phyloP scores from a whole-genome alignment of 2,113 vertebrate genomes.

The Campylomormyrus numenius region DNA sequence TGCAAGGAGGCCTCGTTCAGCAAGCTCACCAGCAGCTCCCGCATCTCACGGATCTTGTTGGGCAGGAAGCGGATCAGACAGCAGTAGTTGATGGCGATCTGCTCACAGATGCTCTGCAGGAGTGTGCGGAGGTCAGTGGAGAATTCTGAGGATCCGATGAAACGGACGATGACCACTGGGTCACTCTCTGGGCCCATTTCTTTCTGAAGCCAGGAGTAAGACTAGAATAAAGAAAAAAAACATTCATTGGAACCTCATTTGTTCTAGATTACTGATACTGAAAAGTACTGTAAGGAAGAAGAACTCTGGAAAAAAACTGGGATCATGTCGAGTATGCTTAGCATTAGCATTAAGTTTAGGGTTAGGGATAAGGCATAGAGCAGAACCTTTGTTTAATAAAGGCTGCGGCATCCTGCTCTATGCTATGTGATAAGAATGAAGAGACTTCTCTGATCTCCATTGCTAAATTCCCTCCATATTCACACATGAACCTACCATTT shows the following conservation, averaged over 20 bases:
- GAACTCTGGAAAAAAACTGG: neutral
- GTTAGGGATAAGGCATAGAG: neutral
- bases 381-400: neutral
- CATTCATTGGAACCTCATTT: neutral
- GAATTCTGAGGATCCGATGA: slow-evolving; percentile 81
- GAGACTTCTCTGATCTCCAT: neutral
- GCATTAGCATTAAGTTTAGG: neutral
- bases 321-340: neutral
- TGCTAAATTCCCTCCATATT: neutral
- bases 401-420: neutral
- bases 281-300: neutral
- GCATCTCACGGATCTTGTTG: slow-evolving; percentile 92
- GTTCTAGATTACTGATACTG: neutral
- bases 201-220: slow-evolving; percentile 87
- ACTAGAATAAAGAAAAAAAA: slow-evolving; percentile 63
- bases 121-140: slow-evolving; percentile 81
- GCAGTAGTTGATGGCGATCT: slow-evolving; percentile 86
- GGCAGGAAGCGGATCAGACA: slow-evolving; percentile 91
- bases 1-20: slow-evolving; percentile 87
- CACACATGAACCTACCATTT: neutral
- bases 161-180: slow-evolving; percentile 87
- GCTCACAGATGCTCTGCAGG: slow-evolving; percentile 93
- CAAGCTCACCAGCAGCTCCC: slow-evolving; percentile 86
- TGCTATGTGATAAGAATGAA: neutral
- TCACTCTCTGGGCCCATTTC: slow-evolving; percentile 90